These are phyloP conservation scores for Drosophila falleni DNA, from an alignment of 2,888 invertebrate species.

Conservation along the genomic window DNA sequence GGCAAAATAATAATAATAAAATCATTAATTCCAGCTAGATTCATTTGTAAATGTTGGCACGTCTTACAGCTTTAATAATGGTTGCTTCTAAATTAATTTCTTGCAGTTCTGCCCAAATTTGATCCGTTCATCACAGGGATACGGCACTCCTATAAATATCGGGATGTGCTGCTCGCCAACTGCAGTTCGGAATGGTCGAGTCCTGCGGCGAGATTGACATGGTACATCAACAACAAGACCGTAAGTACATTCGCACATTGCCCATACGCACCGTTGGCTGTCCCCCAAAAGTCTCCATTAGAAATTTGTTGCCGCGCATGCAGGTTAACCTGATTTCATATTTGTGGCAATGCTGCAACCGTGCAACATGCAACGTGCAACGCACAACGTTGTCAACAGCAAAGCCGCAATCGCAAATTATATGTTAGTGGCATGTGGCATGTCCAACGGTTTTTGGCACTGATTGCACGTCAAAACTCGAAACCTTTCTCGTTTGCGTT, in stretches of 20 bases:
- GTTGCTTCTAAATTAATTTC: too few relatives aligned
- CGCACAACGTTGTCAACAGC: conserved; percentile 22
- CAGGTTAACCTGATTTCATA: conserved; percentile 42
- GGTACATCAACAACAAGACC: conserved; percentile 85
- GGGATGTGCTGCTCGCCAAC: conserved; percentile 84
- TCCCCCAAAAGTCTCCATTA: conserved; percentile 23
- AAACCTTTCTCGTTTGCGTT: neutral
- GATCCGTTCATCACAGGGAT: conserved; percentile 84
- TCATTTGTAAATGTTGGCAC: too few relatives aligned
- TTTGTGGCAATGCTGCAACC: conserved; percentile 24
- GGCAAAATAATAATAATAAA: too few relatives aligned
- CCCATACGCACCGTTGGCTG: conserved; percentile 37
- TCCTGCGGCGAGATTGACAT: conserved; percentile 84
- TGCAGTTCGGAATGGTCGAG: conserved; percentile 85
- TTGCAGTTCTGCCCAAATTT: conserved; percentile 84
- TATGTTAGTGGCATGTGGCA: conserved; percentile 24
- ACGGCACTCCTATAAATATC: conserved; percentile 83
- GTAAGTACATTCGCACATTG: conserved; percentile 72
- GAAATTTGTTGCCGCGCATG: conserved; percentile 13
- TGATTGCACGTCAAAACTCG: conserved; percentile 8
- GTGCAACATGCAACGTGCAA: conserved; percentile 13
- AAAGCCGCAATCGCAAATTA: conserved; percentile 50
- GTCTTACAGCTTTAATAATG: too few relatives aligned
- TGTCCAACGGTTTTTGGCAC: conserved; percentile 5
- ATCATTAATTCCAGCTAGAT: too few relatives aligned